A percentile compares a stretch with the other conserved stretches of the same genome.
Evolutionary conservation across 2,113 vertebrate species (phyloP).

Genomic region (Sceloporus undulatus): DNA sequence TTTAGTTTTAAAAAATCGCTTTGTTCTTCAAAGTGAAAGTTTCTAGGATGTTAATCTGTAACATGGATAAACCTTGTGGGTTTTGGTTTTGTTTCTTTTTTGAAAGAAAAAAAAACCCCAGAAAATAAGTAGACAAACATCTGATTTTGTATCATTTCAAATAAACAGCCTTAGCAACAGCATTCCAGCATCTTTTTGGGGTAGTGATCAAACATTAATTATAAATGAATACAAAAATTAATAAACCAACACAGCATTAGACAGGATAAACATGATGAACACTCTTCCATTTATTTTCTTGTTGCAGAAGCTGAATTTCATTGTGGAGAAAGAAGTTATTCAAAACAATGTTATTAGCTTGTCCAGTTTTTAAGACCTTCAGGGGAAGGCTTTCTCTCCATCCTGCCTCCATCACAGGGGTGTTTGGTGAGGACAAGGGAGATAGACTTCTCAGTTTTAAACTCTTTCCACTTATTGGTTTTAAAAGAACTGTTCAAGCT

Average conservation of each 20-base stretch:
- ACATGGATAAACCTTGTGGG: slow-evolving; percentile 53
- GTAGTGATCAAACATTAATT: background rate
- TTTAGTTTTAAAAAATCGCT: slow-evolving; percentile 46
- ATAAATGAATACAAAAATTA: background rate
- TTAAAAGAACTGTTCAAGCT: too few relatives aligned
- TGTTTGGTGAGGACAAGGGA: too few relatives aligned
- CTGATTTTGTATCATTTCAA: slow-evolving; percentile 14
- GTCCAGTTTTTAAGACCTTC: too few relatives aligned
- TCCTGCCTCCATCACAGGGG: too few relatives aligned
- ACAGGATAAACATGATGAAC: background rate
- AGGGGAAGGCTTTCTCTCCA: too few relatives aligned
- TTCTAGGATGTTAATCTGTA: slow-evolving; percentile 58
- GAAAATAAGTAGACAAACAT: fast-evolving
- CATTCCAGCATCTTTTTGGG: slow-evolving; percentile 24
- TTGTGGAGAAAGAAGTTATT: background rate
- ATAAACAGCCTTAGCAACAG: slow-evolving; percentile 12
- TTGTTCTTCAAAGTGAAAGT: slow-evolving; percentile 50
- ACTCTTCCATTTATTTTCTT: background rate
- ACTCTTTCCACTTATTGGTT: too few relatives aligned
- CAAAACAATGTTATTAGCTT: too few relatives aligned
- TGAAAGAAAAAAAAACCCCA: slow-evolving; percentile 20
- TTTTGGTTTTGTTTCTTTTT: background rate
- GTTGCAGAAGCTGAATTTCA: background rate
- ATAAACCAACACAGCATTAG: slow-evolving; percentile 24
- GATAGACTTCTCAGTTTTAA: too few relatives aligned